phyloP scores from a whole-genome alignment of 2,797 vertebrate genomes.

The Rhincodon typus region DNA sequence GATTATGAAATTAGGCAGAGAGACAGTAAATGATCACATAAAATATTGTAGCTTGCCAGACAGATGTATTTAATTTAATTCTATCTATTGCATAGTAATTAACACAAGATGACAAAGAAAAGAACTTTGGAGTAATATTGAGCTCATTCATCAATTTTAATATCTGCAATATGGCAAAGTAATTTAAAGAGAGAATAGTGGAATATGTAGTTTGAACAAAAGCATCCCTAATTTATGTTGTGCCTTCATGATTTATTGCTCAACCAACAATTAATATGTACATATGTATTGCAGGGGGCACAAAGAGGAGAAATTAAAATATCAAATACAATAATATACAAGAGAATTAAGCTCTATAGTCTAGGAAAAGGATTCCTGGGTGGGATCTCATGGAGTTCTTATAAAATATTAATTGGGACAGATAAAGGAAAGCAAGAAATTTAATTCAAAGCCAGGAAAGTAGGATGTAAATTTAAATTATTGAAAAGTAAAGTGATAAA shows the following conservation, averaged over 20 bases:
- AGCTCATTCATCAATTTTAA: neutral
- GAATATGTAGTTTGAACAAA: neutral
- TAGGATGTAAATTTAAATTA: slow-evolving; percentile 6
- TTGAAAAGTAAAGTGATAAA: slow-evolving; percentile 11
- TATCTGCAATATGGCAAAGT: neutral
- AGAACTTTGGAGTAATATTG: neutral
- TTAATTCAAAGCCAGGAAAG: neutral
- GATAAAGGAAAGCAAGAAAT: neutral
- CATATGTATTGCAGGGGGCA: neutral
- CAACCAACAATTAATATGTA: neutral
- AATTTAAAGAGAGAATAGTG: neutral
- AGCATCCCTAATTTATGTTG: neutral
- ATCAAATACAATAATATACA: neutral
- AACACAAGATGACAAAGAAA: neutral
- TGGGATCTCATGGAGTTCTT: neutral
- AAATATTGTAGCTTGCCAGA: neutral
- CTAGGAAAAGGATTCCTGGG: neutral
- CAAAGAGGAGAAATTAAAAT: neutral
- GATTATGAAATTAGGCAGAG: neutral
- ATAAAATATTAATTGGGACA: neutral
- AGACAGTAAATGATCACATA: neutral
- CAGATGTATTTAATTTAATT: neutral
- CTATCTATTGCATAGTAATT: neutral
- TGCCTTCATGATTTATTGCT: neutral
- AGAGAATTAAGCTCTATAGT: neutral